Percentiles rank a stretch among this genome's conserved stretches.
Conservation (phyloP, 64 coral and sea anemone species). For the Pocillopora damicornis region DNA sequence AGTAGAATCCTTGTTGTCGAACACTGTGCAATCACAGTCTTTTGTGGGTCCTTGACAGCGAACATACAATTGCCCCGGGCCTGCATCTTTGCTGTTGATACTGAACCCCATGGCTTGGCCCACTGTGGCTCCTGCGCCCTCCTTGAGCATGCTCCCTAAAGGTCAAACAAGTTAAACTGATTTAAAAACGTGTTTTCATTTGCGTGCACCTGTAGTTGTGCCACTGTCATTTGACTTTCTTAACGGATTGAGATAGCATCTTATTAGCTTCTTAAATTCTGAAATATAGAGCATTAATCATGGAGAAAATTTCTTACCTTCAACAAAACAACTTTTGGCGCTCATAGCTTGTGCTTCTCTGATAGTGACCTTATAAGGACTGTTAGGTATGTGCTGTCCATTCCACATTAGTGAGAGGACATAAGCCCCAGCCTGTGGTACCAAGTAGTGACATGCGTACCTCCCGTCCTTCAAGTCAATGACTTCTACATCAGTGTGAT, state of each 20-base stretch:
- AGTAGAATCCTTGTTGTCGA: constrained; percentile 90
- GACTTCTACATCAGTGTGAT: constrained; percentile 80
- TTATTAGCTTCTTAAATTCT: not conserved
- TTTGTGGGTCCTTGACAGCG: constrained; percentile 82
- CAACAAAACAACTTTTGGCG: constrained; percentile 54
- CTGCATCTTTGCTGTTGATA: constrained; percentile 69
- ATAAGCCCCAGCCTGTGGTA: constrained; percentile 74
- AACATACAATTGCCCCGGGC: constrained; percentile 76
- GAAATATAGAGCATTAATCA: not conserved
- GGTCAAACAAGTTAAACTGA: constrained; percentile 9
- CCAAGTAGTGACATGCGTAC: constrained; percentile 76
- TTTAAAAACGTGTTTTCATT: not conserved
- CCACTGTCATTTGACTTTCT: too few species aligned
- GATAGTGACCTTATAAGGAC: constrained; percentile 79
- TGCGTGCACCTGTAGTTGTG: too few species aligned
- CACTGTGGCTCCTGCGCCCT: constrained; percentile 52
- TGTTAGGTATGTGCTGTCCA: constrained; percentile 72
- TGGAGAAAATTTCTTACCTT: constrained; percentile 21
- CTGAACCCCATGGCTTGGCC: constrained; percentile 89
- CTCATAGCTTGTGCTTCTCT: constrained; percentile 37
- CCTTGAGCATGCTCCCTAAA: constrained; percentile 34
- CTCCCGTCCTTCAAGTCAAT: constrained; percentile 51
- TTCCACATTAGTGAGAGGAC: constrained; percentile 72
- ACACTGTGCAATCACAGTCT: constrained; percentile 93
- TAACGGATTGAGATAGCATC: not conserved